phyloP scores from a whole-genome alignment of 2,888 invertebrate species.

The Sipunculus nudus region DNA sequence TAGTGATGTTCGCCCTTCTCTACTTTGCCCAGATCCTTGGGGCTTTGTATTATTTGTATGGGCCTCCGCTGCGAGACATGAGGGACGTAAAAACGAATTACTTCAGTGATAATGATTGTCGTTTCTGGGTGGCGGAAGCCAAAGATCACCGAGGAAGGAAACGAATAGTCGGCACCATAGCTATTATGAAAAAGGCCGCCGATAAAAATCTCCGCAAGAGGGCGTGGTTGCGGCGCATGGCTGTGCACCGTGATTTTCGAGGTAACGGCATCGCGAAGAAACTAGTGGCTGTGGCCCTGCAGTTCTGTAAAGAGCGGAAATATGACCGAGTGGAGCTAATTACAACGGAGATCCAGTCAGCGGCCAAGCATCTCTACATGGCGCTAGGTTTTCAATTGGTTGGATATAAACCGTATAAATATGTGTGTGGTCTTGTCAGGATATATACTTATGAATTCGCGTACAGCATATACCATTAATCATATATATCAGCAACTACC shows the following conservation, averaged over 20 bases:
- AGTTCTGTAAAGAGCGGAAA: slow-evolving; percentile 6
- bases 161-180: slow-evolving; percentile 14
- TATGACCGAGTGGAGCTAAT: slow-evolving; percentile 7
- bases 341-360: slow-evolving; percentile 11
- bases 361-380: slow-evolving; percentile 9
- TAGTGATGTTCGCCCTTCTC: no score
- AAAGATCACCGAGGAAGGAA: neutral
- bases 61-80: slow-evolving; percentile 12
- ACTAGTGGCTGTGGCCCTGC: neutral
- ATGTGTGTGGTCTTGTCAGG: neutral
- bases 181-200: no score
- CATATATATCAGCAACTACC: no score
- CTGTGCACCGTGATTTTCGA: slow-evolving; percentile 7
- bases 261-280: slow-evolving; percentile 7
- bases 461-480: no score
- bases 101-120: neutral
- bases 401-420: no score
- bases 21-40: slow-evolving; percentile 1
- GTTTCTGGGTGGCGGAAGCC: slow-evolving; percentile 15
- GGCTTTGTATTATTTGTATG: slow-evolving; percentile 11
- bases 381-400: slow-evolving; percentile 8
- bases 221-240: slow-evolving; percentile 12
- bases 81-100: slow-evolving; percentile 5
- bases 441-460: no score
- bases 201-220: no score